A percentile compares a stretch with the other conserved stretches of the same genome.
These are phyloP conservation scores for Maccullochella peelii DNA, from an alignment of 2,113 vertebrate species.

Conservation along the genomic window DNA sequence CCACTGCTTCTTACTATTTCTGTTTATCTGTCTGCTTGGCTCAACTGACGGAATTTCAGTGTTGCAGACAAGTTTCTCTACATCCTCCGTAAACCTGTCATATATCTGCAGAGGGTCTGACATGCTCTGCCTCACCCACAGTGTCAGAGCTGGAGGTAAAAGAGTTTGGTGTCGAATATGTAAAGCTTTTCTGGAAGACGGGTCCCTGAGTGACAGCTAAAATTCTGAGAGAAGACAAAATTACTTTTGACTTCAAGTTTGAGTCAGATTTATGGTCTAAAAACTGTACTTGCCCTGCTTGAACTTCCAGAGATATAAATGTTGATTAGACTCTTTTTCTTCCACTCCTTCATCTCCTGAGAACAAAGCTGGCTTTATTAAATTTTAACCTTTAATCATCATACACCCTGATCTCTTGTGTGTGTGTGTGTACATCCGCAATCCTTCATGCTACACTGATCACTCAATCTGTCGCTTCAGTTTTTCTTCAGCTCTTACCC, in stretches of 20 bases:
- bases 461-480: slow-evolving; percentile 17
- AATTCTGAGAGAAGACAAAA: neutral
- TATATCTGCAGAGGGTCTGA: slow-evolving; percentile 34
- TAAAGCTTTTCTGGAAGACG: slow-evolving; percentile 3
- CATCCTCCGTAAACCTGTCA: slow-evolving; percentile 41
- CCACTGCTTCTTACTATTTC: neutral
- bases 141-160: slow-evolving; percentile 24
- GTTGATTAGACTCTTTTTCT: slow-evolving; percentile 6
- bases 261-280: neutral
- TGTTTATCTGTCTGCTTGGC: slow-evolving; percentile 4
- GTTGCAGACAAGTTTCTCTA: slow-evolving; percentile 20
- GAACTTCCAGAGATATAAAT: slow-evolving; percentile 14
- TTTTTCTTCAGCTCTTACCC: slow-evolving; percentile 28
- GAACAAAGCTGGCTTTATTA: slow-evolving; percentile 13
- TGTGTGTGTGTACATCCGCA: neutral
- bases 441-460: slow-evolving; percentile 42
- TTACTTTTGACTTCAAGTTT: too few relatives aligned
- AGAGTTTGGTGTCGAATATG: slow-evolving; percentile 9
- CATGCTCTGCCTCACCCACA: slow-evolving; percentile 11
- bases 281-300: neutral
- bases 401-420: neutral
- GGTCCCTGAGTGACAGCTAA: slow-evolving; percentile 23
- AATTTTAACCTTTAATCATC: slow-evolving; percentile 27
- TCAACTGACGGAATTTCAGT: neutral
- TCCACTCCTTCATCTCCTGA: neutral